Evolutionary conservation across 1,140 invertebrate species (phyloP).

Genomic region (Hylaeus anthracinus): DNA sequence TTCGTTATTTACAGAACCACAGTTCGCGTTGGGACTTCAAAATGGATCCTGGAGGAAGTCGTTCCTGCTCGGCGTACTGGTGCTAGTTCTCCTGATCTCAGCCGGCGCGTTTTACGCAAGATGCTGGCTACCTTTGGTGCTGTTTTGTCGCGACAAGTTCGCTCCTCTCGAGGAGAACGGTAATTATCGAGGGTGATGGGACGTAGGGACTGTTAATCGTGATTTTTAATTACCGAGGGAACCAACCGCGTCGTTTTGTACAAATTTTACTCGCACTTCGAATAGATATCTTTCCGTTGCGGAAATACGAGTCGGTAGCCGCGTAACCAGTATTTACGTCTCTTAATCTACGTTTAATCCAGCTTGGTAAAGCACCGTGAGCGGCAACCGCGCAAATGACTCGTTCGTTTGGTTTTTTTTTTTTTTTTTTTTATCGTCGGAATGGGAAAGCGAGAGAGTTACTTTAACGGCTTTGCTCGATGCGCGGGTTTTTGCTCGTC

Average conservation of each 20-base stretch:
- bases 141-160: conserved; percentile 77
- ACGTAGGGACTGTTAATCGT: conserved; percentile 37
- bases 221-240: conserved; percentile 44
- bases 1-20: conserved; percentile 70
- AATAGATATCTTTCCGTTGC: neutral
- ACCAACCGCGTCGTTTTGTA: neutral
- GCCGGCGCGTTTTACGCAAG: conserved; percentile 74
- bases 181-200: conserved; percentile 61
- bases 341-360: conserved; percentile 36
- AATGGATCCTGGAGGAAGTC: conserved; percentile 76
- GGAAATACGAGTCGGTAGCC: neutral
- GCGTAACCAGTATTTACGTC: neutral
- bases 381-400: neutral
- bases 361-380: neutral
- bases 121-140: conserved; percentile 74
- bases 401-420: neutral
- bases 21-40: conserved; percentile 71
- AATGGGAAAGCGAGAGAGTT: neutral
- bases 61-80: conserved; percentile 71
- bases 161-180: conserved; percentile 76
- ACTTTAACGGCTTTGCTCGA: neutral
- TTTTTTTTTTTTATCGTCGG: no score
- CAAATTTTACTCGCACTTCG: neutral
- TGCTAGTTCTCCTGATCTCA: conserved; percentile 72
- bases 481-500: neutral